Evolutionary conservation across 2,113 vertebrate genomes (phyloP).

Genomic region (Indicator maculatus): DNA sequence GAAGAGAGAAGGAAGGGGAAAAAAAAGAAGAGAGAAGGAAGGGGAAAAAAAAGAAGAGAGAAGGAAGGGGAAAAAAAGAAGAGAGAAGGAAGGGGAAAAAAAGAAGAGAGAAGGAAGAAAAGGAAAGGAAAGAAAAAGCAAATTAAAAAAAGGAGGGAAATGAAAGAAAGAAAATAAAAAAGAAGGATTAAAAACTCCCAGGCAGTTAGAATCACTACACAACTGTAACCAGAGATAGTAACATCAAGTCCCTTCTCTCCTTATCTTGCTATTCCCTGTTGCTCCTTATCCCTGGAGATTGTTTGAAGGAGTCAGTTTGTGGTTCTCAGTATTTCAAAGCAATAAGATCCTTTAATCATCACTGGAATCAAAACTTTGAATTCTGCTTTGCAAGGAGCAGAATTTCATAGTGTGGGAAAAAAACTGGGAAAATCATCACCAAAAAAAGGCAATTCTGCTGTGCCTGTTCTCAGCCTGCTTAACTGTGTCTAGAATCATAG

Average conservation of each 20-base stretch:
- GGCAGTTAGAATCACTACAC: neutral
- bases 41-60: no score
- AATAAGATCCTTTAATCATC: neutral
- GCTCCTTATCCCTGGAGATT: neutral
- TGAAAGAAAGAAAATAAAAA: neutral
- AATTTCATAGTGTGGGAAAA: neutral
- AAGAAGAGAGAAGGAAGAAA: no score
- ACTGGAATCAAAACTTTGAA: neutral
- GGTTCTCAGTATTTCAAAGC: neutral
- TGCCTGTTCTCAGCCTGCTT: neutral
- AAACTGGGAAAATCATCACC: neutral
- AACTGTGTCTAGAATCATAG: neutral
- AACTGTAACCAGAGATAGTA: neutral
- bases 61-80: no score
- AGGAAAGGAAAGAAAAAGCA: no score
- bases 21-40: no score
- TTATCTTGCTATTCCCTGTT: neutral
- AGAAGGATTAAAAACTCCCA: neutral
- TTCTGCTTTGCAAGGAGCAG: neutral
- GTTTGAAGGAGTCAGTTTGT: neutral
- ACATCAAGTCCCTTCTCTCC: neutral
- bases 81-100: no score
- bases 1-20: no score
- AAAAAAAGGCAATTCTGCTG: neutral
- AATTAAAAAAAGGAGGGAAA: no score